Conservation (phyloP, 2,797 vertebrate genomes). For the Sebastiscus albofasciatus region DNA sequence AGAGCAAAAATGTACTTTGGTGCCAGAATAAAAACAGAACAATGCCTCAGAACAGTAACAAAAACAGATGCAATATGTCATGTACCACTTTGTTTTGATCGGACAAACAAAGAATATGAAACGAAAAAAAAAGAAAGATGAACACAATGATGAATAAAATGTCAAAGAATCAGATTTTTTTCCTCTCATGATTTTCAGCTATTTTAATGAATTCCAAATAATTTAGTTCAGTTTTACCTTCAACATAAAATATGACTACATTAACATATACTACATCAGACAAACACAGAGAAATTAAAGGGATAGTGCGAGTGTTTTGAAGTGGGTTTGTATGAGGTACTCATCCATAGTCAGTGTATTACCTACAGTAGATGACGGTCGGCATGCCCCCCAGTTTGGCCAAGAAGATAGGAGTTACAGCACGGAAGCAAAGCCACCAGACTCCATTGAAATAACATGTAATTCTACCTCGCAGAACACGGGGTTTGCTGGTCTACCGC, state of each 20-base stretch:
- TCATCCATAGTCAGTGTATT: too few relatives aligned
- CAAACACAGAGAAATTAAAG: neutral
- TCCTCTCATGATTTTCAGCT: neutral
- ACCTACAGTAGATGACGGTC: too few relatives aligned
- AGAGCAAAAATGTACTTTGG: slow-evolving; percentile 43
- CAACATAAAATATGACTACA: slow-evolving; percentile 1
- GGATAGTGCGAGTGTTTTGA: too few relatives aligned
- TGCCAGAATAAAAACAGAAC: slow-evolving; percentile 46
- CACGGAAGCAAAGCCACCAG: too few relatives aligned
- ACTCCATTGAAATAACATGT: too few relatives aligned
- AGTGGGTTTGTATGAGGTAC: too few relatives aligned
- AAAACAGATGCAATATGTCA: slow-evolving; percentile 55
- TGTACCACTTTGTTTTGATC: slow-evolving; percentile 35
- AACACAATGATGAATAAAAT: slow-evolving; percentile 63
- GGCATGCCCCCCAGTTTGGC: too few relatives aligned
- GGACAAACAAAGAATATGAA: slow-evolving; percentile 8
- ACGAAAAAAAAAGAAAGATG: neutral
- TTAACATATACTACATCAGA: neutral
- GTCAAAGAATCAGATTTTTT: slow-evolving; percentile 23
- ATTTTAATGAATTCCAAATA: neutral
- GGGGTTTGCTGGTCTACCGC: too few relatives aligned
- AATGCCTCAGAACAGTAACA: slow-evolving; percentile 48
- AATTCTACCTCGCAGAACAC: too few relatives aligned
- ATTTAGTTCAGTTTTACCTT: slow-evolving; percentile 4
- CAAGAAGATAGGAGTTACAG: too few relatives aligned